Evolutionary conservation across 2,797 vertebrate species (phyloP).

Genomic region (Bradypus variegatus): DNA sequence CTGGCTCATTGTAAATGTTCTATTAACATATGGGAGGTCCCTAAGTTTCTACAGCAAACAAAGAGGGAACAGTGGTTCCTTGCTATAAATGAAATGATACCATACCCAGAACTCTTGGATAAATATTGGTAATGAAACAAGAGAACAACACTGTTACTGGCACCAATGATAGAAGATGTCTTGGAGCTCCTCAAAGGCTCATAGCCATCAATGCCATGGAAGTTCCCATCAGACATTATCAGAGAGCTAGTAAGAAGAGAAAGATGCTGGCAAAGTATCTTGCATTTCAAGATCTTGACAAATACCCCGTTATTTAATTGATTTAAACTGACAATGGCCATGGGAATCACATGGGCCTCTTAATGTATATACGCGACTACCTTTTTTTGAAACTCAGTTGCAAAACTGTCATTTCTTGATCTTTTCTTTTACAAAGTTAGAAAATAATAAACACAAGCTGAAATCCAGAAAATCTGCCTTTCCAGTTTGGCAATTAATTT

Average conservation of each 20-base stretch:
- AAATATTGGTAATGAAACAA: conserved; percentile 9
- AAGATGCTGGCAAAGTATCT: neutral
- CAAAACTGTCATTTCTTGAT: conserved; percentile 1
- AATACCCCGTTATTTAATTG: neutral
- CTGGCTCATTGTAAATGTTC: neutral
- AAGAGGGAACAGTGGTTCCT: neutral
- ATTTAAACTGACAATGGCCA: neutral
- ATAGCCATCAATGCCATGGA: neutral
- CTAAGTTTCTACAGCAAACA: neutral
- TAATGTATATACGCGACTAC: neutral
- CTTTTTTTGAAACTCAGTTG: neutral
- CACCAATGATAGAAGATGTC: neutral
- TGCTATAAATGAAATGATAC: neutral
- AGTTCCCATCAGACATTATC: neutral
- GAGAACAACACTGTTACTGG: neutral
- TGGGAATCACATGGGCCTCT: neutral
- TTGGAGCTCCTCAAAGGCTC: neutral
- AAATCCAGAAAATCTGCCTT: neutral
- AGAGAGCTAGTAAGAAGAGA: neutral
- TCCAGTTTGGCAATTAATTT: neutral
- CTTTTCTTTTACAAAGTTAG: conserved; percentile 1
- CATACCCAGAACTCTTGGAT: neutral
- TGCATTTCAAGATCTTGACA: neutral
- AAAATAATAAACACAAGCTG: neutral
- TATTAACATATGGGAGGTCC: neutral